Evolutionary conservation across 1,140 invertebrate species (phyloP), one percentile per base, ranked within the genome.

Genomic region (Rhizoglyphus robini): DNA sequence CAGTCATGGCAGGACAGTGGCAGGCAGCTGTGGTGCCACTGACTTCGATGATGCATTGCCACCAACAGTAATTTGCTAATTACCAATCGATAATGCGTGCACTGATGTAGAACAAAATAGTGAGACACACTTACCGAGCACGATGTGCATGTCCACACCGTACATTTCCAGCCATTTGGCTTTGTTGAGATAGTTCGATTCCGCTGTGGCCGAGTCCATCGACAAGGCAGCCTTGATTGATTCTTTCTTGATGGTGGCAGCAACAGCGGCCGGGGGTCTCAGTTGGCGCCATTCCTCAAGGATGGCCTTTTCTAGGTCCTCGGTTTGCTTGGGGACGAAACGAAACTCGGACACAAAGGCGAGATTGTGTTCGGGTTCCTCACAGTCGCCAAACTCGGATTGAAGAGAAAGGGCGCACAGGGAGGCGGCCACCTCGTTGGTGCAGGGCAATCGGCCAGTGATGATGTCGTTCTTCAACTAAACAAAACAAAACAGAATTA

Each of bases 351-450:
- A 96, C 31, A 97, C 87, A 74, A 96, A 96, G 25, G 90, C 90
- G 13, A 85, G 82, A 2, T 86, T 85, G 76, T 99, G 95, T 29
- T 88, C 79, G 65, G 88, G 78, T 27, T 85, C 83, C 77, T 98
- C 94, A 77, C 90, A 98, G 79, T 99, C 96, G 2, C 96, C 96
- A 47, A 97, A 81, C 80, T 99, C 96, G 70, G 95, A 97, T 82
- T 99, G 95, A 54, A 99, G 82, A 32, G 93, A 87, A 73, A 87
- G 90, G 3, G 94, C 90, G 29, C 90, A 89, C 31, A 99, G 79
- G 74, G 97, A 90, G 11, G 90, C 86, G n/a, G 88, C 86, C 57
- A 91, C 77, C 69, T 94, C 90, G 74, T 88, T 88, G 38, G 87
- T 82, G 30, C 94, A 89, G 3, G 88, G 86, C 62, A 96, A 77